Evolutionary conservation across 2,113 vertebrate species (phyloP).

Genomic region (Psittacus erithacus): DNA sequence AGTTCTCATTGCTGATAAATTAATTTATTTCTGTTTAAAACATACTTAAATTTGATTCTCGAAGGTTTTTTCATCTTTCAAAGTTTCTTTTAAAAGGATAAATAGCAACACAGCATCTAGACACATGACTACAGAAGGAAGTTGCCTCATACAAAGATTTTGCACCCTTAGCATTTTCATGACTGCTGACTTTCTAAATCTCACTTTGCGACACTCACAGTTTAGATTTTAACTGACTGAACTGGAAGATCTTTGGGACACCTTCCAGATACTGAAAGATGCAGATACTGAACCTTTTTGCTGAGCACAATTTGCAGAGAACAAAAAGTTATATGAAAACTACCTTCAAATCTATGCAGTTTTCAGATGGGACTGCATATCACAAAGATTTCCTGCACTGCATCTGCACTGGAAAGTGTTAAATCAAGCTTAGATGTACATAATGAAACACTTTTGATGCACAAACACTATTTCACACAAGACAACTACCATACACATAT

Average conservation of each 20-base stretch:
- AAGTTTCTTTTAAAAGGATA: not conserved
- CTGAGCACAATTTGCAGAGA: not conserved
- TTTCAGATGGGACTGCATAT: not conserved
- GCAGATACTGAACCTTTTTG: not conserved
- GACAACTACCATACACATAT: not conserved
- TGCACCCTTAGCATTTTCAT: not conserved
- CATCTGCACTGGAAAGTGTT: not conserved
- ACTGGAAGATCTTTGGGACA: not conserved
- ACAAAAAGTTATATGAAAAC: not conserved
- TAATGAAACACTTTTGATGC: not conserved
- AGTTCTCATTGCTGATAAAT: not conserved
- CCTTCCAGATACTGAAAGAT: not conserved
- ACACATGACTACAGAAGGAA: not conserved
- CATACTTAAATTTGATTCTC: not conserved
- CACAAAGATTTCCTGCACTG: not conserved
- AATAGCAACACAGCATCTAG: not conserved
- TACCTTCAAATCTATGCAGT: not conserved
- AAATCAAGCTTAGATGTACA: not conserved
- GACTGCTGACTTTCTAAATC: not conserved
- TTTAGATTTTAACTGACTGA: not conserved
- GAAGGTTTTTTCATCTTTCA: not conserved
- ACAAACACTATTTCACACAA: not conserved
- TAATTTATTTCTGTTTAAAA: not conserved
- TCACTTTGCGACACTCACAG: not conserved
- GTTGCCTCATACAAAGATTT: not conserved